Evolutionary conservation across 2,797 vertebrate species (phyloP), one percentile per base, ranked within the genome.

Genomic region (Pseudochirops cupreus): DNA sequence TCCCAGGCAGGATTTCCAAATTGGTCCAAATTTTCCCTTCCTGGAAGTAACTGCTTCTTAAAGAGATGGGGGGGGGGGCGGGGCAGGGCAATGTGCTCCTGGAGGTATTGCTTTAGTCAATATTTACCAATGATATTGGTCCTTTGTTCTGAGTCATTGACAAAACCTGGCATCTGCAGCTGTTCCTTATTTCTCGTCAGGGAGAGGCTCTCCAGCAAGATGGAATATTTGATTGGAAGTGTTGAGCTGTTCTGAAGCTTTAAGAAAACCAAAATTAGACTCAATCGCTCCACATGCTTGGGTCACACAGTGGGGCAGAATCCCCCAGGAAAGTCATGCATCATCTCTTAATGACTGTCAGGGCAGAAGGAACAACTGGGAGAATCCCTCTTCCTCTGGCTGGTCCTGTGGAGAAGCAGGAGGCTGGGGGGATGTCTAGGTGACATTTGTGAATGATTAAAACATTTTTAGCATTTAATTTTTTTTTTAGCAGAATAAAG

Each of bases 201-300:
- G n/a, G 98, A 98, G 56, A 99, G 98, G 0, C 99, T 99, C 39
- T 99, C 98, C 95, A 99, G 97, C 95, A 95, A 97, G 31, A 99
- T 59, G 16, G 98, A 98, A 98, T 99, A 99, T 0, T 54, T 97
- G 98, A 99, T 98, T 10, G 97, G 94, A 94, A 99, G 95, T 0
- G 59, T 94, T 0, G 99, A 99, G 50, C 96, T 98, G 98, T 99
- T 99, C 97, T 99, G 98, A 58, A 99, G 97, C 99, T 99, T 97
- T 1, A 6, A 26, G 96, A 62, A 97, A 26, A 0, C 56, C 96
- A 29, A 53, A 14, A 7, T 54, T 0, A 21, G 52, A 2, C 39
- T n/a, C 3, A 33, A 5, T 4, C 7, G 57, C 29, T 62, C 6
- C 0, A 24, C n/a, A 13, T 0, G 5, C 21, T 87, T 1, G 67